Evolutionary conservation across 2,888 invertebrate species (phyloP).

Genomic region (Drosophila silvestris): DNA sequence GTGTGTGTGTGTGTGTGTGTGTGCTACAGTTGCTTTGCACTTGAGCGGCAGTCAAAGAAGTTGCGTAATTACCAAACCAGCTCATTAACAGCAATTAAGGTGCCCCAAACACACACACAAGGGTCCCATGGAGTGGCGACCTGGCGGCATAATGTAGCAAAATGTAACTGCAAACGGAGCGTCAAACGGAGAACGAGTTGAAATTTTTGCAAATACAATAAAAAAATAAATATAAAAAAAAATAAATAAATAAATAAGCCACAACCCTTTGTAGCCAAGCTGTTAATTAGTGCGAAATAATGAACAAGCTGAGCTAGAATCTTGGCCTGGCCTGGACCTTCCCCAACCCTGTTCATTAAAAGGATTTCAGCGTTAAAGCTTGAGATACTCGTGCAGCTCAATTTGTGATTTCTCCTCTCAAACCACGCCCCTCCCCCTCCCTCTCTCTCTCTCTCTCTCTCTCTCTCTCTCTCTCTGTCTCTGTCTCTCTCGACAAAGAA

Average conservation of each 20-base stretch:
- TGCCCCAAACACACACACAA: conserved; percentile 21
- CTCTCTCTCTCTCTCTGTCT: neutral
- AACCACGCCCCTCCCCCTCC: accelerated
- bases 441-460: no score
- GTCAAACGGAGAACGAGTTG: neutral
- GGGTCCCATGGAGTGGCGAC: conserved; percentile 14
- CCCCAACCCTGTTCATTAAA: neutral
- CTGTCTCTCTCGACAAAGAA: neutral
- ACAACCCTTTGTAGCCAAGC: conserved; percentile 72
- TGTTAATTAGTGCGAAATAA: conserved; percentile 78
- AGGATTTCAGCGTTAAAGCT: conserved; percentile 30
- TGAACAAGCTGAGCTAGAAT: conserved; percentile 48
- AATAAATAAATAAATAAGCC: conserved; percentile 45
- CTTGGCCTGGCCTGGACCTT: neutral
- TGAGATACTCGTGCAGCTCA: conserved; percentile 33
- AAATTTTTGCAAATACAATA: neutral
- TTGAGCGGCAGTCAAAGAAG: conserved; percentile 45
- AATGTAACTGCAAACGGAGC: neutral
- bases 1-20: neutral
- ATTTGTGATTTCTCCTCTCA: conserved; percentile 8
- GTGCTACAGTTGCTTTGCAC: conserved; percentile 7
- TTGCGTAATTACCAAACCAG: conserved; percentile 71
- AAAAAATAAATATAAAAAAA: conserved; percentile 1
- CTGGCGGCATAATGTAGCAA: neutral
- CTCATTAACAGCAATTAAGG: conserved; percentile 78